These are phyloP conservation scores for Orycteropus afer DNA, from an alignment of 2,113 vertebrate species.

Conservation along the genomic window DNA sequence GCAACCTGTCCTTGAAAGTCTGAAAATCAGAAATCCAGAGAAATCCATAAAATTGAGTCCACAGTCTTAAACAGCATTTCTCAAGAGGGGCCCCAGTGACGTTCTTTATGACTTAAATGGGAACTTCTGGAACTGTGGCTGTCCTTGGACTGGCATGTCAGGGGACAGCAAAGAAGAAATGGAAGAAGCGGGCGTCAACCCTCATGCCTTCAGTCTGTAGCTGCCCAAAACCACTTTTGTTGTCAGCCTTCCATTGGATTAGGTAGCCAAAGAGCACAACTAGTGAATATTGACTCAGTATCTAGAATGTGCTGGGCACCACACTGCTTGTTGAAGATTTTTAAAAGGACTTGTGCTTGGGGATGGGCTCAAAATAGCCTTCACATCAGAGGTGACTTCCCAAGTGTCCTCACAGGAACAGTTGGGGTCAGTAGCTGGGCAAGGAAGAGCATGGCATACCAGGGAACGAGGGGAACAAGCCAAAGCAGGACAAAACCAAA, in stretches of 20 bases:
- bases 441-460: not conserved
- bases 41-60: not conserved
- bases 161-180: not conserved
- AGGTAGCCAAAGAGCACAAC: not conserved
- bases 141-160: not conserved
- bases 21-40: not conserved
- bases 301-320: not conserved
- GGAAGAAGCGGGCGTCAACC: not conserved
- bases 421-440: not conserved
- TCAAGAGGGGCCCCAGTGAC: not conserved
- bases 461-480: not conserved
- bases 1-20: not conserved
- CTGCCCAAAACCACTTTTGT: not conserved
- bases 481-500: not conserved
- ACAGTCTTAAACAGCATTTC: not conserved
- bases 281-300: not conserved
- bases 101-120: not conserved
- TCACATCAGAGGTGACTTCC: not conserved
- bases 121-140: not conserved
- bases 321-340: not conserved
- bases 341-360: not conserved
- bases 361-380: not conserved
- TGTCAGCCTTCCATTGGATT: not conserved
- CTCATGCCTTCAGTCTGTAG: not conserved
- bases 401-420: not conserved